Base-by-base conservation (phyloP, 2,797 vertebrate species). In the Lemur catta region DNA sequence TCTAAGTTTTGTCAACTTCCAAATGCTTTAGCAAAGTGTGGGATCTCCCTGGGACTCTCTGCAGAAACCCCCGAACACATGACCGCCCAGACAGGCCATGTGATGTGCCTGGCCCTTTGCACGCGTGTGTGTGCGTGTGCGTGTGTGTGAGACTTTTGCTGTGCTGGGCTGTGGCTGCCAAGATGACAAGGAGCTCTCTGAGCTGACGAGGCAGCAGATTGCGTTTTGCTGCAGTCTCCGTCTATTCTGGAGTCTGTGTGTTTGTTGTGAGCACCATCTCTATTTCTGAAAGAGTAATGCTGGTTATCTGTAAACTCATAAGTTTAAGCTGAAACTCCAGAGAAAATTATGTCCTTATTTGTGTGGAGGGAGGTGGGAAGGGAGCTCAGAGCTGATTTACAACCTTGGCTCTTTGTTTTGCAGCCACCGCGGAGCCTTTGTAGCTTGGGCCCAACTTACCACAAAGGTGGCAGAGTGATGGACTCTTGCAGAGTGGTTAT, bases 201-300 rank as follows among this genome's bases (percentile, higher is more conserved):
- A 84, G 46, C 41, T n/a, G 35, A 84, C 48, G 14, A 38, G 63
- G 43, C 69, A 41, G 43, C 18, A 65, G 33, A 43, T 3, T 52
- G 41, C 18, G 22, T 59, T 76, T 41, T 48, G 50, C 72, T 55
- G 4, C 7, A 4, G 52, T 74, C 72, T 57, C 76, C 33, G 1
- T 76, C 65, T 30, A 5, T 82, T 59, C 59, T n/a, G 63, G 71
- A 80, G 50, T 72, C 43, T 52, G 6, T 71, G n/a, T 0, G 7
- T 90, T 41, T 89, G 41, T 52, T 63, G 35, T 90, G 84, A 85
- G 28, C 63, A 4, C 65, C 33, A 15, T 86, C 65, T 69, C 28
- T 75, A 2, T 93, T 86, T 93, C 74, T 85, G 57, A 87, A 95
- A 96, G 95, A 95, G 69, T 79, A 50, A 94, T 95, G 63, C 82